These are phyloP conservation scores for Limnephilus auricula DNA, from an alignment of 2,888 invertebrate genomes.

Conservation along the genomic window DNA sequence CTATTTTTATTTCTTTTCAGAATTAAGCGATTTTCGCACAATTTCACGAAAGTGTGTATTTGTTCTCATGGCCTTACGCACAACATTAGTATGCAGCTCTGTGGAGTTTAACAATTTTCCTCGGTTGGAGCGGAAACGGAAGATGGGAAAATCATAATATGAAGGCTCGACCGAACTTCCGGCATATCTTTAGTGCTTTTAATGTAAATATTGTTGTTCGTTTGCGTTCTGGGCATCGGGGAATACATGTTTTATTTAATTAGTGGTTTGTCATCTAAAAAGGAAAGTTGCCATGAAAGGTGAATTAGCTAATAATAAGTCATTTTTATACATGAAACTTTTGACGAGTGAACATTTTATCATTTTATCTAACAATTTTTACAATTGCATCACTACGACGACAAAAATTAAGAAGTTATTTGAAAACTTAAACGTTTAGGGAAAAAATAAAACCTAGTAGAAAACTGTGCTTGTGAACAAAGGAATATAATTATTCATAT, in stretches of 20 bases:
- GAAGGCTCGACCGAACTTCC: conserved; percentile 24
- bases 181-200: neutral
- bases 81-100: conserved; percentile 17
- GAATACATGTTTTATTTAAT: neutral
- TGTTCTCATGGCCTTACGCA: neutral
- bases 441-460: no score
- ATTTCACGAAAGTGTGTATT: neutral
- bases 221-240: neutral
- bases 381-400: neutral
- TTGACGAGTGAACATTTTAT: no score
- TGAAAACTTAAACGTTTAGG: neutral
- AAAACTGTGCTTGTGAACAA: no score
- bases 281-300: neutral
- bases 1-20: neutral
- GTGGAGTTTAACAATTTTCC: conserved; percentile 11
- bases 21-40: neutral
- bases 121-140: conserved; percentile 28
- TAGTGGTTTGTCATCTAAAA: neutral
- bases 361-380: neutral
- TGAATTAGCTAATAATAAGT: neutral
- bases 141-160: conserved; percentile 30
- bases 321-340: no score
- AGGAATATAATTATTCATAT: no score
- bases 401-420: neutral
- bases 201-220: neutral